Evolutionary conservation across 2,888 invertebrate genomes (phyloP).

Genomic region (Melolontha melolontha): DNA sequence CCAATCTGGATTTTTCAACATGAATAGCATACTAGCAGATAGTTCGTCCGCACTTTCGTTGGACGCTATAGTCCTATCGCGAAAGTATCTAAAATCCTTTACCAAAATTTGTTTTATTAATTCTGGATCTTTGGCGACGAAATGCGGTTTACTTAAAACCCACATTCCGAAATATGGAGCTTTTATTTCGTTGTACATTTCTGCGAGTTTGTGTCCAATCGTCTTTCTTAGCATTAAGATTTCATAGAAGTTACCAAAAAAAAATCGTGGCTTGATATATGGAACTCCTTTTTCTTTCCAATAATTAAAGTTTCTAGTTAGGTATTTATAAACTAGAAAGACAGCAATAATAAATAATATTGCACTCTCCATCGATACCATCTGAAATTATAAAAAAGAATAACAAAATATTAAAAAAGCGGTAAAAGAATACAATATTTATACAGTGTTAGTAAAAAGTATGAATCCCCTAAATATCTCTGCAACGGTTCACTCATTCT

Average conservation of each 20-base stretch:
- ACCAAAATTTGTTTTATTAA: constrained; percentile 66
- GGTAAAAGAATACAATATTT: too few relatives aligned
- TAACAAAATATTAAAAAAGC: neutral
- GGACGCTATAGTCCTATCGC: constrained; percentile 64
- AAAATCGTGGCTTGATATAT: constrained; percentile 60
- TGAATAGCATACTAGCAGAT: constrained; percentile 63
- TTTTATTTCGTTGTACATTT: constrained; percentile 55
- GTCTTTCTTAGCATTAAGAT: constrained; percentile 55
- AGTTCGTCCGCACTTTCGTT: constrained; percentile 63
- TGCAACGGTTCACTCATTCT: too few relatives aligned
- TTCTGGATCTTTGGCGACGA: constrained; percentile 66
- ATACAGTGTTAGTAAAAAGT: too few relatives aligned
- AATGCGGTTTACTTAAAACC: constrained; percentile 65
- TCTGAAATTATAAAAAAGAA: constrained; percentile 16
- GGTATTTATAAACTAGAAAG: constrained; percentile 34
- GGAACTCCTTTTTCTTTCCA: constrained; percentile 64
- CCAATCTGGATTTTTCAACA: constrained; percentile 68
- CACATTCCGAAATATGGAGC: constrained; percentile 67
- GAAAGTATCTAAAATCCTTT: constrained; percentile 67
- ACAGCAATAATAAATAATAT: constrained; percentile 8
- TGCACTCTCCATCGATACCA: constrained; percentile 6
- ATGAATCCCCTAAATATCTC: too few relatives aligned
- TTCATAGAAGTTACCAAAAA: constrained; percentile 64
- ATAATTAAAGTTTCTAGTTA: constrained; percentile 60
- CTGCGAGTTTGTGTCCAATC: constrained; percentile 56